Evolutionary conservation across 2,113 vertebrate genomes (phyloP).

Genomic region (Sapayoa aenigma): DNA sequence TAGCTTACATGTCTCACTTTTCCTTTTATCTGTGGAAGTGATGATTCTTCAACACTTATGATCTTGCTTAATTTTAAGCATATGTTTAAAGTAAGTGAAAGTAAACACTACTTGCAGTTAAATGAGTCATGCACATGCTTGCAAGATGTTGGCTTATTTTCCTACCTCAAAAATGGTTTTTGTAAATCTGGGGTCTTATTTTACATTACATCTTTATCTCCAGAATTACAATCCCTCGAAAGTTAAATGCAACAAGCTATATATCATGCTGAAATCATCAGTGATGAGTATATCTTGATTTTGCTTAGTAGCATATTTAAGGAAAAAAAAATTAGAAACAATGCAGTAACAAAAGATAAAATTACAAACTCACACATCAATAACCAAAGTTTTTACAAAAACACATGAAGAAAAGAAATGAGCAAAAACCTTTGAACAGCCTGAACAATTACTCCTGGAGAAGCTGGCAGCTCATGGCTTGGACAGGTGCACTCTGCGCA

Average conservation of each 20-base stretch:
- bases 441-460: no score
- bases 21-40: slow-evolving; percentile 32
- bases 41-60: background rate
- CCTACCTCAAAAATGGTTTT: background rate
- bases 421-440: background rate
- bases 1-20: background rate
- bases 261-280: background rate
- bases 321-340: background rate
- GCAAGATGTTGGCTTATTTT: background rate
- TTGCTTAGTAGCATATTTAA: background rate
- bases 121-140: background rate
- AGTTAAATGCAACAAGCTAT: background rate
- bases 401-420: background rate
- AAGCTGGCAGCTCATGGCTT: no score
- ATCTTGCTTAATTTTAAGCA: slow-evolving; percentile 21
- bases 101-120: background rate
- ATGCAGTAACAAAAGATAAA: background rate
- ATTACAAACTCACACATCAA: background rate
- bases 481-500: no score
- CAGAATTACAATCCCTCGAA: background rate
- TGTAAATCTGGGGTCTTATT: background rate
- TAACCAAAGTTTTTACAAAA: background rate
- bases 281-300: background rate
- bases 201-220: background rate
- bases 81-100: background rate